Evolutionary conservation across 2,113 vertebrate genomes (phyloP), one percentile per base, ranked within the genome.

Genomic region (Paracanthobrama guichenoti): DNA sequence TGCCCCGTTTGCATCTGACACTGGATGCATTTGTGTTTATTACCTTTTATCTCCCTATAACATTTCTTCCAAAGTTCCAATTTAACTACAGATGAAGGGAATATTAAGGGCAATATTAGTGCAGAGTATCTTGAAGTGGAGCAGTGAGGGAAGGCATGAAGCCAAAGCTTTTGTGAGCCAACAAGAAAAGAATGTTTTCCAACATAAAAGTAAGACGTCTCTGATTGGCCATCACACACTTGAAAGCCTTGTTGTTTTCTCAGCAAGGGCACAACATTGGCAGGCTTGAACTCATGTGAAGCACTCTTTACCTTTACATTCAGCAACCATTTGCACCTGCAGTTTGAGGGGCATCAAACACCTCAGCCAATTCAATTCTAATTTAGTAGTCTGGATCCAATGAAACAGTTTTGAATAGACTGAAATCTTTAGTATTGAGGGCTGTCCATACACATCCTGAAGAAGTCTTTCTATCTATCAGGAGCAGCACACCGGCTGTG

Each of bases 401-500:
- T 46, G 71, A 48, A 42, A 73, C 71, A 73, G 4, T 64, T 28
- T 22, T 55, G 53, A 55, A 55, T 55, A 55, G 6, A 67, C 44
- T 50, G 8, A 28, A 74, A 48, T 24, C 44, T 48, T 74, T 28
- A 26, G 46, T 9, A 50, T 28, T 75, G n/a, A 75, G 1, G 8
- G 12, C 78, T 28, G 7, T 12, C 39, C 7, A 31, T 50, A 18
- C n/a, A 46, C 3, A 8, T 11, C 50, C 35, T 88, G 84, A 57
- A 50, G 86, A 82, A 85, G 77, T 16, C 74, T 24, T 53, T 71
- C 76, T 76, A 59, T 22, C 55, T 26, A 31, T 78, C 78, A 90
- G 60, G 18, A 55, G 53, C 20, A 22, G 53, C 53, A 22, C 18
- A 22, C 53, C 7, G 53, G 84, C 71, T 62, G 71, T 81, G 71